A percentile compares a stretch with the other conserved stretches of the same genome.
phyloP scores from a whole-genome alignment of 2,888 invertebrate genomes.

The Melinaea marsaeus region DNA sequence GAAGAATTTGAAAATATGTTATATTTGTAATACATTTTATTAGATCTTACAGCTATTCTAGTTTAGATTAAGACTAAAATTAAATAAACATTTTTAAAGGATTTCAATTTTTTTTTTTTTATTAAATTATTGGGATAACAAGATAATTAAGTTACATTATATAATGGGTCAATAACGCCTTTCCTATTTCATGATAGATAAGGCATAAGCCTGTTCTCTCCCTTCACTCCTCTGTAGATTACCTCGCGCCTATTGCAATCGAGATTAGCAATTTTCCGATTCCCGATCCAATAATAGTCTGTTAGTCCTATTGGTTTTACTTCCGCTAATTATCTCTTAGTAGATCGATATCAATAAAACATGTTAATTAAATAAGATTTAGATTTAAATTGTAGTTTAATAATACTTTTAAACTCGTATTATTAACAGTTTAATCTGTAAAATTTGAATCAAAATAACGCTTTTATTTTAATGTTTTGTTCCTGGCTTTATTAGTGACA shows the following conservation, averaged over 20 bases:
- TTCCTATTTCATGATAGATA: no score
- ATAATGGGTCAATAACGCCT: no score
- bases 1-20: no score
- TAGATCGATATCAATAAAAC: constrained; percentile 6
- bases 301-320: constrained; percentile 19
- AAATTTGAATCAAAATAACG: constrained; percentile 36
- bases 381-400: no score
- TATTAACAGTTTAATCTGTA: background rate
- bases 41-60: no score
- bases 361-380: no score
- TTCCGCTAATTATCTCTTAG: constrained; percentile 20
- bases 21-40: no score
- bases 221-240: background rate
- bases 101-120: no score
- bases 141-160: no score
- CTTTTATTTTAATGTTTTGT: constrained; percentile 64
- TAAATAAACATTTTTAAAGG: no score
- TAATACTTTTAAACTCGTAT: background rate
- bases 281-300: constrained; percentile 7
- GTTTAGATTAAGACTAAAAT: no score
- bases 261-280: constrained; percentile 22
- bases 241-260: constrained; percentile 11
- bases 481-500: constrained; percentile 49
- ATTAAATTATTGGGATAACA: no score
- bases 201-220: background rate